Base-by-base conservation (phyloP, 2,797 vertebrate species). In the Philypnodon macrostomus region DNA sequence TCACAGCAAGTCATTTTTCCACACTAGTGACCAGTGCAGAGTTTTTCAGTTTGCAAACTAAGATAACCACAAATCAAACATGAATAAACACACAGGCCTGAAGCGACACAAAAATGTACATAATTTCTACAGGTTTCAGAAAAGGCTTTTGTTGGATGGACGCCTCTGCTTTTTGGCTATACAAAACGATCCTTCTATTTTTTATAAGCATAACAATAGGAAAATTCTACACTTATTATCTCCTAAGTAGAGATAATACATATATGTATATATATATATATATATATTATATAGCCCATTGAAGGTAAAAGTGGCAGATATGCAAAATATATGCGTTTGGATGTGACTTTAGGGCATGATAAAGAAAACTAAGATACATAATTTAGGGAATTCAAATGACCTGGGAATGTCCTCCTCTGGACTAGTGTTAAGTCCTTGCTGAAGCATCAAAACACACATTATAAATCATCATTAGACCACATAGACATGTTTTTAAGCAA, bases 401-500 rank as follows among this genome's bases (percentile, higher is more conserved):
- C 7, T 6, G 2, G 10, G 3, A 19, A 63, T 31, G 31, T 51
- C 47, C 58, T 34, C 27, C 47, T 53, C 17, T 31, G 7, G 45
- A n/a, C n/a, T n/a, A n/a, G n/a, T n/a, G n/a, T n/a, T n/a, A n/a
- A n/a, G n/a, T n/a, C 29, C 7, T 45, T 4, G 41, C 37, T 48
- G 4, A n/a, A 40, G 39, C 57, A 51, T 63, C 46, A 37, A 42
- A 70, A 41, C 66, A 48, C 53, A 31, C 52, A 62, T 69, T 53
- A 53, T 45, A 63, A 61, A 62, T 50, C 58, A 58, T 51, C 57
- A 63, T 10, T 34, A 38, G 73, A 49, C 44, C 58, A 42, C 47
- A 58, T 62, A 73, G 61, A 58, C 64, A 26, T 58, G 72, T 77
- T 75, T 66, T 63, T 26, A 58, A 55, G 53, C 14, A 58, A 33